A percentile compares a stretch with the other conserved stretches of the same genome.
Conservation (phyloP, 2,888 invertebrate species). For the Xanthia togata region DNA sequence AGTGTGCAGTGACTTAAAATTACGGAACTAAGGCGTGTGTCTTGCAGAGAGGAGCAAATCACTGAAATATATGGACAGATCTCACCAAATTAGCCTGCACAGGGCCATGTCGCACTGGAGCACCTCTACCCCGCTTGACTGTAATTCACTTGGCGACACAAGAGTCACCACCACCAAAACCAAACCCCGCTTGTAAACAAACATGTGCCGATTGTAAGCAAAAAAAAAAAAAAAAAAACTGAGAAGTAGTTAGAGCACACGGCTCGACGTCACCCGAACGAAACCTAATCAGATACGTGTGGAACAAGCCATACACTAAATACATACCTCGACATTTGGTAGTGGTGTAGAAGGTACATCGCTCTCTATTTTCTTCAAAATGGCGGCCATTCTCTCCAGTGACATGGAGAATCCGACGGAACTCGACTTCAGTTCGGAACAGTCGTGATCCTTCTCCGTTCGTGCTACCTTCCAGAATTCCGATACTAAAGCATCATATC, state of each 20-base stretch:
- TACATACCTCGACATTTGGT: constrained; percentile 84
- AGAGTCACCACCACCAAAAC: too few species aligned
- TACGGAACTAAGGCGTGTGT: background rate
- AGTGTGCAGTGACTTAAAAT: too few species aligned
- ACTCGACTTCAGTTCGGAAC: constrained; percentile 74
- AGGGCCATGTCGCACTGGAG: too few species aligned
- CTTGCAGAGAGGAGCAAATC: background rate
- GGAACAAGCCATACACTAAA: background rate
- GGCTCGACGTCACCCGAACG: too few species aligned
- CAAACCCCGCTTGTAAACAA: too few species aligned
- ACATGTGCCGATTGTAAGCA: too few species aligned
- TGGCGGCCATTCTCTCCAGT: constrained; percentile 93
- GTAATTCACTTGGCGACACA: too few species aligned
- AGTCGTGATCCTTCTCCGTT: constrained; percentile 79
- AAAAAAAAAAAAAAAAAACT: too few species aligned
- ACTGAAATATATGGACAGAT: background rate
- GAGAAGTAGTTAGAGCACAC: too few species aligned
- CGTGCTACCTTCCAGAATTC: constrained; percentile 91
- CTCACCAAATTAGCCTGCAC: background rate
- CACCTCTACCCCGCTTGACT: too few species aligned
- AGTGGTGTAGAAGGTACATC: constrained; percentile 88
- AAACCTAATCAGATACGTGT: too few species aligned
- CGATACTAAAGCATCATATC: constrained; percentile 95
- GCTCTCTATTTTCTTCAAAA: constrained; percentile 92
- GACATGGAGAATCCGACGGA: constrained; percentile 97